Evolutionary conservation across 2,888 invertebrate genomes (phyloP), one percentile per base, ranked within the genome.

Genomic region (Pristionchus arcanus): DNA sequence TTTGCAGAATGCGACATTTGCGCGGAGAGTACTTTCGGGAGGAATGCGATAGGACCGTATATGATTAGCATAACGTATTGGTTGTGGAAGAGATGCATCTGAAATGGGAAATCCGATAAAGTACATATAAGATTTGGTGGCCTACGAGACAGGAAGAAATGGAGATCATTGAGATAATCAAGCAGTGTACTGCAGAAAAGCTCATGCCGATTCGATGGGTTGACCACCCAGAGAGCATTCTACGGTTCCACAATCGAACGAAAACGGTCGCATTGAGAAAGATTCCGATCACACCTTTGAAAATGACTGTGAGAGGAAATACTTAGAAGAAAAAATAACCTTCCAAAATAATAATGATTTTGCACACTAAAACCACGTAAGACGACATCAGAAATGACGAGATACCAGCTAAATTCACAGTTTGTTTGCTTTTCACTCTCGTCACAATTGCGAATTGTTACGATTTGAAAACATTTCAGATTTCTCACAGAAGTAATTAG

Each of bases 201-300:
- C 37, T 74, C 34, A 74, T 74, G 5, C 37, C 74, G 37, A 74
- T 74, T 34, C 74, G 74, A 19, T 74, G 28, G 37, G 74, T 74
- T 4, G 74, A 74, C 74, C 74, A 74, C 37, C 74, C 74, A 2
- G 74, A 16, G 2, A n/a, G 5, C 37, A 74, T 37, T 5, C 4
- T 74, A 2, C 21, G 9, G 37, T 15, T 74, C 74, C 74, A 74
- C 37, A 74, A 16, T 13, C n/a, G 34, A 15, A 74, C 37, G 19
- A 74, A 28, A 2, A 74, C 74, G 2, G 74, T 21, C 2, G 5
- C 34, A 74, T 74, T 34, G 28, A 68, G 28, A 68, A 68, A 4
- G 16, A 63, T 63, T 11, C 63, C 63, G 21, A 63, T 63, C 4
- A 63, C 21, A 5, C 63, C 63, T 63, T 9, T 63, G 25, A 25